These are phyloP conservation scores for Sebastes miniatus DNA, from an alignment of 2,797 vertebrate genomes.

Conservation along the genomic window DNA sequence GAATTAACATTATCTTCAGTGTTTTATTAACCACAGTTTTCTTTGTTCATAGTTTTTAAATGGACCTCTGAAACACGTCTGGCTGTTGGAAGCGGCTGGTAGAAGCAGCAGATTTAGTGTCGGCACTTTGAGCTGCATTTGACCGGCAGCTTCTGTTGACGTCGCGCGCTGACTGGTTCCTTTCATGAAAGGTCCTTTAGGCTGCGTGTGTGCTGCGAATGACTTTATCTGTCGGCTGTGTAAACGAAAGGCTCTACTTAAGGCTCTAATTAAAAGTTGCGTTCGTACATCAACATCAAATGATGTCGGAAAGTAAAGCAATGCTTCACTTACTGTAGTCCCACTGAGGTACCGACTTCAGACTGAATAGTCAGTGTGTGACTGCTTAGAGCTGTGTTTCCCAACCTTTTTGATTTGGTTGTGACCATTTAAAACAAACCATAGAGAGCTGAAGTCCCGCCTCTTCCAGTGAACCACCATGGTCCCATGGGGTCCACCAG, in stretches of 20 bases:
- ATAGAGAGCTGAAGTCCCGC: no score
- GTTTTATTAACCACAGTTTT: neutral
- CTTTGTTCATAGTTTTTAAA: neutral
- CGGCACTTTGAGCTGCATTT: neutral
- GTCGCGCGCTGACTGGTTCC: neutral
- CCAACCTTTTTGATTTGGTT: neutral
- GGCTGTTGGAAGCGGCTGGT: neutral
- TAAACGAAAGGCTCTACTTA: constrained; percentile 26
- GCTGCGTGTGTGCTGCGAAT: neutral
- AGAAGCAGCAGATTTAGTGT: neutral
- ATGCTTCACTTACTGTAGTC: neutral
- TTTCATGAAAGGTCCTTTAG: neutral
- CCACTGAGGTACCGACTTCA: no score
- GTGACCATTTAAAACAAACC: neutral
- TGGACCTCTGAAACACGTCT: neutral
- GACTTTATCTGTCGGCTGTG: neutral
- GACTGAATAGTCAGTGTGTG: neutral
- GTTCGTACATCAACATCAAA: neutral
- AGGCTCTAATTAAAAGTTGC: constrained; percentile 13
- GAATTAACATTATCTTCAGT: neutral
- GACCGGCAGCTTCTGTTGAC: neutral
- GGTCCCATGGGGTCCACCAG: no score
- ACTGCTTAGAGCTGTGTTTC: neutral
- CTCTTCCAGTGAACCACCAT: no score
- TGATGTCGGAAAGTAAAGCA: neutral